A percentile compares a stretch with the other conserved stretches of the same genome.
These are phyloP conservation scores for Melanotaenia nigrans DNA, from an alignment of 2,797 vertebrate genomes.

Conservation along the genomic window DNA sequence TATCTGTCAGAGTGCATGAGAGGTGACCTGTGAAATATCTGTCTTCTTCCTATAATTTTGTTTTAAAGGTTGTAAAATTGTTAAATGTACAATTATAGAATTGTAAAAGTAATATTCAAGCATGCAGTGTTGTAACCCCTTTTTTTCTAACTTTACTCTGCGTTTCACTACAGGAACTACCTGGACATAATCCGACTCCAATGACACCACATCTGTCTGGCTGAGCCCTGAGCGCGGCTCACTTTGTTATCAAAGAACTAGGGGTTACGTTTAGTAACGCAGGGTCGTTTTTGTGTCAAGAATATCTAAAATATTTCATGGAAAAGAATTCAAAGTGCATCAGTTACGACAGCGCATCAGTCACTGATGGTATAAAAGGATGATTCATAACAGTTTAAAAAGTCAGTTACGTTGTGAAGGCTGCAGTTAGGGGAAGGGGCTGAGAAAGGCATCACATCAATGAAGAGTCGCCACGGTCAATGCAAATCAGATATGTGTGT, in stretches of 20 bases:
- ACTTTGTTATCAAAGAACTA: too few relatives aligned
- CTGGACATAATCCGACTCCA: too few relatives aligned
- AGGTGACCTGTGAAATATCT: not conserved
- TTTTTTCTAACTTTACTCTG: not conserved
- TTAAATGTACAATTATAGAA: not conserved
- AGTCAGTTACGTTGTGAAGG: not conserved
- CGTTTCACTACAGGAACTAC: not conserved
- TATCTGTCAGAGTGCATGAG: not conserved
- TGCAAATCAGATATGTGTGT: not conserved
- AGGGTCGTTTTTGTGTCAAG: not conserved
- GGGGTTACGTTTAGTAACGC: too few relatives aligned
- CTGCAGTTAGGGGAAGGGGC: not conserved
- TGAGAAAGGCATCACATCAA: not conserved
- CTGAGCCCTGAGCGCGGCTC: too few relatives aligned
- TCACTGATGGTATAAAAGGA: constrained; percentile 2
- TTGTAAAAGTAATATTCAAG: not conserved
- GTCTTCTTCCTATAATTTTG: not conserved
- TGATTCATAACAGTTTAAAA: not conserved
- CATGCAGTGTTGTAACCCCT: not conserved
- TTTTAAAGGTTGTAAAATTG: too few relatives aligned
- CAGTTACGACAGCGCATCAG: not conserved
- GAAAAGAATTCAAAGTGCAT: not conserved
- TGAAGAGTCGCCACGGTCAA: not conserved
- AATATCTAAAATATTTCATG: not conserved
- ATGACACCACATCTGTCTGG: too few relatives aligned